Evolutionary conservation across 2,888 invertebrate genomes (phyloP).

Genomic region (Scaptomyza parva): DNA sequence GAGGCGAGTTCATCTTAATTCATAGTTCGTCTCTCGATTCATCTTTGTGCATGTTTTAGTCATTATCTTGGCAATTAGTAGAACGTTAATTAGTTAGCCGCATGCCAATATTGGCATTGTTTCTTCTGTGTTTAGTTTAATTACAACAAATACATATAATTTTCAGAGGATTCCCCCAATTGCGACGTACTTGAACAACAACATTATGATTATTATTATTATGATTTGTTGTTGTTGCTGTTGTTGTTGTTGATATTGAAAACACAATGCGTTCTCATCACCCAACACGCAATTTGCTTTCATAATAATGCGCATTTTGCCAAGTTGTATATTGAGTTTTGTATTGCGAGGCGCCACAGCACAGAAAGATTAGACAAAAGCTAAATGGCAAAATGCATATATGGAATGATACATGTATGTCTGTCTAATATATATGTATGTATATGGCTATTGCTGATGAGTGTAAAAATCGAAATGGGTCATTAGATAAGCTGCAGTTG

Average conservation of each 20-base stretch:
- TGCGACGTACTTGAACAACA: slow-evolving; percentile 50
- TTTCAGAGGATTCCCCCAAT: slow-evolving; percentile 44
- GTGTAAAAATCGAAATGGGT: slow-evolving; percentile 57
- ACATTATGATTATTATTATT: slow-evolving; percentile 15
- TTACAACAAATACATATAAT: slow-evolving; percentile 51
- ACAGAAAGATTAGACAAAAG: slow-evolving; percentile 63
- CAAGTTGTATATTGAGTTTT: slow-evolving; percentile 6
- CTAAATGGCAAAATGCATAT: slow-evolving; percentile 53
- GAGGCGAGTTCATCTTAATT: slow-evolving; percentile 14
- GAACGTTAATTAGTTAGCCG: slow-evolving; percentile 68
- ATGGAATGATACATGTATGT: slow-evolving; percentile 22
- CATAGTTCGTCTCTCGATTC: slow-evolving; percentile 1
- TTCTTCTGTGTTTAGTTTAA: slow-evolving; percentile 52
- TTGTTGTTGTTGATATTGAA: slow-evolving; percentile 33
- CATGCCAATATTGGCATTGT: slow-evolving; percentile 65
- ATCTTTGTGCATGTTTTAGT: slow-evolving; percentile 41
- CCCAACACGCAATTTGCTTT: slow-evolving; percentile 58
- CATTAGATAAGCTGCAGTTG: slow-evolving; percentile 60
- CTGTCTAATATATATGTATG: background rate
- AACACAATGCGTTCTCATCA: slow-evolving; percentile 28
- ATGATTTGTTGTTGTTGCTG: too few relatives aligned
- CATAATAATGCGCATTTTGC: slow-evolving; percentile 63
- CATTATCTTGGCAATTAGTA: slow-evolving; percentile 72
- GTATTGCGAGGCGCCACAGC: slow-evolving; percentile 39
- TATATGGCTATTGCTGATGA: slow-evolving; percentile 25